phyloP scores from a whole-genome alignment of 2,888 invertebrate genomes.

The Papilio protenor region DNA sequence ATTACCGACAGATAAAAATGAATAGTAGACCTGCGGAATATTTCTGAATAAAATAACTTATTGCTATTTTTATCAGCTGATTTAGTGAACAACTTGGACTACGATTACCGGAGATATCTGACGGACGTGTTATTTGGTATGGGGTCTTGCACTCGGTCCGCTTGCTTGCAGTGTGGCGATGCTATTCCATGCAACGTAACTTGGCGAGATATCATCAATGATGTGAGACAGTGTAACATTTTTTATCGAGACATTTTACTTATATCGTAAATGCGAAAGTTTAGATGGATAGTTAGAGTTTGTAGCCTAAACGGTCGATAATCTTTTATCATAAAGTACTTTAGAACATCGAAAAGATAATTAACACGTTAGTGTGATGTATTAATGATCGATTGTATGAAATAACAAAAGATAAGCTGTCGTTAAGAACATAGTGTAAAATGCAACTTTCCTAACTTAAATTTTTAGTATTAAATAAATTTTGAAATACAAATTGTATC shows the following conservation, averaged over 20 bases:
- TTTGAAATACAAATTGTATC: not conserved
- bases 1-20: no score
- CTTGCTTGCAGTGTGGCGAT: constrained; percentile 65
- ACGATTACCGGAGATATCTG: constrained; percentile 66
- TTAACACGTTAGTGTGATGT: constrained; percentile 4
- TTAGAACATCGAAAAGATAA: not conserved
- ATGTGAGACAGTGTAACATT: constrained; percentile 53
- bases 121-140: constrained; percentile 62
- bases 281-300: no score
- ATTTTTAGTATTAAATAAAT: not conserved
- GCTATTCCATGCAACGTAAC: constrained; percentile 62
- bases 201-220: constrained; percentile 63
- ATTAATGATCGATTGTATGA: not conserved
- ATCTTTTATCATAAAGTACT: not conserved
- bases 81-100: constrained; percentile 58
- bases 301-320: not conserved
- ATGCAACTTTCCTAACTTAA: not conserved
- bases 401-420: not conserved
- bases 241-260: not conserved
- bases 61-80: constrained; percentile 53
- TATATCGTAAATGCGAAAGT: no score
- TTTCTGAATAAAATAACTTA: not conserved
- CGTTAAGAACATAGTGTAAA: not conserved
- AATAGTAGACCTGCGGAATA: no score
- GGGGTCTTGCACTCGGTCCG: constrained; percentile 57